Percentiles rank a stretch among this genome's conserved stretches.
Evolutionary conservation across 2,888 invertebrate genomes (phyloP).

Genomic region (Thymelicus acteon): DNA sequence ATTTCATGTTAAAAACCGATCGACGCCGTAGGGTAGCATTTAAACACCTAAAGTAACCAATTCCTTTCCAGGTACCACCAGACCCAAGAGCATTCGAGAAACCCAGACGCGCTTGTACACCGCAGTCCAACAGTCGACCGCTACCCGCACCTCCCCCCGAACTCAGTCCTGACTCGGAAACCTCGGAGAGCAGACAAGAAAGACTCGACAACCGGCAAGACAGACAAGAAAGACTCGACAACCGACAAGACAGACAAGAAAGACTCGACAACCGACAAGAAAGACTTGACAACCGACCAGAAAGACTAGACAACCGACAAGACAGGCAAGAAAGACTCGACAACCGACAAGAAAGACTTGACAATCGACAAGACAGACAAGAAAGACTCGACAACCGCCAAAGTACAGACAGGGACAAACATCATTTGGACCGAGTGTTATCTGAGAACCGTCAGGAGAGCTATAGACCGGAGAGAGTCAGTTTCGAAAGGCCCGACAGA

Average conservation of each 20-base stretch:
- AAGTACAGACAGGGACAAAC: slow-evolving; percentile 44
- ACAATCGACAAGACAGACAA: slow-evolving; percentile 55
- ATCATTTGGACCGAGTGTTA: slow-evolving; percentile 16
- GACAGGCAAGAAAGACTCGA: slow-evolving; percentile 46
- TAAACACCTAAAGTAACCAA: too few species aligned
- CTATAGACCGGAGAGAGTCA: slow-evolving; percentile 42
- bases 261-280: slow-evolving; percentile 40
- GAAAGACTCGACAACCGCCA: slow-evolving; percentile 43
- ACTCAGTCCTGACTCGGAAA: slow-evolving; percentile 39
- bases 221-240: slow-evolving; percentile 42
- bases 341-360: slow-evolving; percentile 48
- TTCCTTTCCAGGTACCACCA: slow-evolving; percentile 67
- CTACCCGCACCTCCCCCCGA: slow-evolving; percentile 75
- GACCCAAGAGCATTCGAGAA: slow-evolving; percentile 79
- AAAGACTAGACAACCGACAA: slow-evolving; percentile 43
- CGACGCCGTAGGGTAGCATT: too few species aligned
- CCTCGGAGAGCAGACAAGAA: slow-evolving; percentile 42
- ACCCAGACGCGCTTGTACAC: slow-evolving; percentile 75
- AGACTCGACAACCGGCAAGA: slow-evolving; percentile 45
- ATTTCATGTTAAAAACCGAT: too few species aligned
- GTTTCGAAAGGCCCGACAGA: slow-evolving; percentile 51
- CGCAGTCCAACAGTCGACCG: slow-evolving; percentile 75
- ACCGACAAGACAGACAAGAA: slow-evolving; percentile 40
- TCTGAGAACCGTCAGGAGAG: slow-evolving; percentile 26
- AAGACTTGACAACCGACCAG: slow-evolving; percentile 55